A percentile compares a stretch with the other conserved stretches of the same genome.
Evolutionary conservation across 2,113 vertebrate species (phyloP).

Genomic region (Hemicordylus capensis): DNA sequence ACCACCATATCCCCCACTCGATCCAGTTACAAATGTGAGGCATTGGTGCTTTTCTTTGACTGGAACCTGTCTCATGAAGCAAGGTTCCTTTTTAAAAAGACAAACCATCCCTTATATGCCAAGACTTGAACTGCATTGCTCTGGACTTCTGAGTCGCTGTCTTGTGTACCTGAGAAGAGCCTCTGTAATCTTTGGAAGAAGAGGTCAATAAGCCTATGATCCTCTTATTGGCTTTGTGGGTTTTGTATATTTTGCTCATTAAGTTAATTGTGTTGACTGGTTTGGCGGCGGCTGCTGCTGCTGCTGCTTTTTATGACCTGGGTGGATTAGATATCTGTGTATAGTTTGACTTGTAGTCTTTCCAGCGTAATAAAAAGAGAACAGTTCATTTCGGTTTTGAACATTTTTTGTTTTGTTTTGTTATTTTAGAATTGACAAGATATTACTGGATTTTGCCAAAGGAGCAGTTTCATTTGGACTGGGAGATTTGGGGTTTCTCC

Average conservation of each 20-base stretch:
- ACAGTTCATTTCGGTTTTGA: fast-evolving
- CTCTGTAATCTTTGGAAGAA: background rate
- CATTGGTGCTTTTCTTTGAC: background rate
- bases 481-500: background rate
- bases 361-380: conserved; percentile 49
- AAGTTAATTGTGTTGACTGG: background rate
- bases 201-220: background rate
- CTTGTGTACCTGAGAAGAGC: background rate
- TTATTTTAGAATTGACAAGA: background rate
- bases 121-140: background rate
- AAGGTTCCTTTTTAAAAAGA: background rate
- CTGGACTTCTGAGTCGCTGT: background rate
- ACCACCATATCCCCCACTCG: background rate
- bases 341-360: background rate
- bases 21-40: no score
- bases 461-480: background rate
- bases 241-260: background rate
- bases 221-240: background rate
- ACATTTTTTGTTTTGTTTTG: background rate
- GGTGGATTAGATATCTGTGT: fast-evolving
- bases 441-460: background rate
- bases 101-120: no score
- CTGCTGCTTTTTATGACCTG: background rate
- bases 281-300: background rate
- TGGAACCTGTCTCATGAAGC: background rate